Percentiles rank a stretch among this genome's conserved stretches.
These are phyloP conservation scores for Sander vitreus DNA, from an alignment of 2,113 vertebrate genomes.

Conservation along the genomic window DNA sequence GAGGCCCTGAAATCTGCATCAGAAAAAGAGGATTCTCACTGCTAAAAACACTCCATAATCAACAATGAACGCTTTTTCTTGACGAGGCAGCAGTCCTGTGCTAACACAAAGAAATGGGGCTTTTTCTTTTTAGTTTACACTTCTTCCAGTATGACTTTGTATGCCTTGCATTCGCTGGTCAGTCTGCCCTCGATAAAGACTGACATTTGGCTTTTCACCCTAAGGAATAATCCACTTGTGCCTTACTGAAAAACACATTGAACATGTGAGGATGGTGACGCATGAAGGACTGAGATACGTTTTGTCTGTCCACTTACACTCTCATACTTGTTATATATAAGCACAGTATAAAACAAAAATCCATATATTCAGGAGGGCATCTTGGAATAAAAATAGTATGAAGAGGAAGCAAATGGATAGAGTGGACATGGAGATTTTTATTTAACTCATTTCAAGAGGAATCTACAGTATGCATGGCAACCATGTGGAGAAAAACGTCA, in stretches of 20 bases:
- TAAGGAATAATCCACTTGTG: slow-evolving; percentile 71
- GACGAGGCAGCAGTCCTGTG: slow-evolving; percentile 7
- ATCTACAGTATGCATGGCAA: slow-evolving; percentile 22
- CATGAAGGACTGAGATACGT: slow-evolving; percentile 14
- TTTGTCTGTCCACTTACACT: neutral
- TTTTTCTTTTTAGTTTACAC: slow-evolving; percentile 35
- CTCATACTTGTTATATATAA: slow-evolving; percentile 30
- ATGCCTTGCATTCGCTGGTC: slow-evolving; percentile 53
- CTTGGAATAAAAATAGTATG: neutral
- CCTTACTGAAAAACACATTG: slow-evolving; percentile 68
- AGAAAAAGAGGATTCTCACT: slow-evolving; percentile 70
- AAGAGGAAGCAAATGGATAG: neutral
- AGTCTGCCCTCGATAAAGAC: slow-evolving; percentile 43
- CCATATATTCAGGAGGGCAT: neutral
- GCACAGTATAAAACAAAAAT: slow-evolving; percentile 28
- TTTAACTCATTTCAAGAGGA: neutral
- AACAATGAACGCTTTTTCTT: slow-evolving; percentile 22
- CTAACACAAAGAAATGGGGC: slow-evolving; percentile 54
- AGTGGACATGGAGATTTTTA: neutral
- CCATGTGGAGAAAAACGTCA: slow-evolving; percentile 8
- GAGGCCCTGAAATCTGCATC: slow-evolving; percentile 71
- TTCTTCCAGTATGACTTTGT: slow-evolving; percentile 46
- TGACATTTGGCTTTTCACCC: slow-evolving; percentile 57
- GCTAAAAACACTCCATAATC: slow-evolving; percentile 26
- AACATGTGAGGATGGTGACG: slow-evolving; percentile 35